Conservation (phyloP, 1,140 invertebrate genomes). For the Cotesia glomerata region DNA sequence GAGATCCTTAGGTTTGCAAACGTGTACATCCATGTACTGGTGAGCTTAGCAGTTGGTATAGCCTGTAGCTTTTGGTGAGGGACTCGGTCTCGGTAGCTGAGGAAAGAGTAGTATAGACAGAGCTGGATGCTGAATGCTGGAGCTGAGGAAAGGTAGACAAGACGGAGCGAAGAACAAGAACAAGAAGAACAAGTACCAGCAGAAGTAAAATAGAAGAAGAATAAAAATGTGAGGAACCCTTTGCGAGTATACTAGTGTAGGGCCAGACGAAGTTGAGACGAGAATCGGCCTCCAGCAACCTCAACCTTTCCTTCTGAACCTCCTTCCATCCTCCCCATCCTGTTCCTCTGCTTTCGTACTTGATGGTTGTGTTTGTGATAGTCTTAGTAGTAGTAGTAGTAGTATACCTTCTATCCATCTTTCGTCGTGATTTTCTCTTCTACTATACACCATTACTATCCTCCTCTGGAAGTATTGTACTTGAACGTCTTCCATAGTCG, state of each 20-base stretch:
- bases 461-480: not conserved
- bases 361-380: too few relatives aligned
- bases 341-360: not conserved
- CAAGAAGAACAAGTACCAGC: not conserved
- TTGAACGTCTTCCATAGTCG: not conserved
- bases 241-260: not conserved
- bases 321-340: not conserved
- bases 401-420: not conserved
- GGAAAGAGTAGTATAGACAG: too few relatives aligned
- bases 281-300: conserved; percentile 6
- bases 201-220: not conserved
- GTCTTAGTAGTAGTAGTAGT: not conserved
- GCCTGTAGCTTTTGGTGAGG: too few relatives aligned
- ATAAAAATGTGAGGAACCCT: not conserved
- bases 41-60: too few relatives aligned
- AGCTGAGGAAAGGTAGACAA: not conserved
- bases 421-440: conserved; percentile 12
- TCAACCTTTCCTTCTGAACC: not conserved
- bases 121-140: too few relatives aligned
- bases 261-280: conserved; percentile 12
- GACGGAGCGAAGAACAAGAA: not conserved
- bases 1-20: too few relatives aligned
- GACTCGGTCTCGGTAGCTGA: too few relatives aligned
- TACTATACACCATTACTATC: not conserved
- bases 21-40: not conserved